Percentiles rank a stretch among this genome's conserved stretches.
These are phyloP conservation scores for Teleopsis dalmanni DNA, from an alignment of 1,140 invertebrate genomes.

Conservation along the genomic window DNA sequence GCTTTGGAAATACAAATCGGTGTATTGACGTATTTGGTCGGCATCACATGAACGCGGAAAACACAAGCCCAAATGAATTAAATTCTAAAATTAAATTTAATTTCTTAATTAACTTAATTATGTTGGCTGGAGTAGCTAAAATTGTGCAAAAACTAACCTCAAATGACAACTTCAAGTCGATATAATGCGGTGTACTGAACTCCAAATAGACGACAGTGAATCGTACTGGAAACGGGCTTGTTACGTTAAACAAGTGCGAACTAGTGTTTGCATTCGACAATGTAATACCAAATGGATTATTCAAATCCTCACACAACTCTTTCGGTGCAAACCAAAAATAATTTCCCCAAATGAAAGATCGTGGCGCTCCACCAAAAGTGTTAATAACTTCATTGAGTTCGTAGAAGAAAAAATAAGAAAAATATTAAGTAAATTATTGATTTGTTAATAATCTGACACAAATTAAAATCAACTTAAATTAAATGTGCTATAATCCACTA, in stretches of 20 bases:
- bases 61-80: conserved; percentile 17
- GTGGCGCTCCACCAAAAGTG: conserved; percentile 12
- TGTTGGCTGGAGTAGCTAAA: background rate
- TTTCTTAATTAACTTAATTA: background rate
- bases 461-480: background rate
- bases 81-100: conserved; percentile 11
- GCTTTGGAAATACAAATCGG: conserved; percentile 18
- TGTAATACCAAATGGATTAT: conserved; percentile 10
- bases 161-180: conserved; percentile 14
- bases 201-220: conserved; percentile 13
- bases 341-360: conserved; percentile 16
- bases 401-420: background rate
- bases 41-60: conserved; percentile 1
- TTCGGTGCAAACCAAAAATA: conserved; percentile 14
- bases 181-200: conserved; percentile 13
- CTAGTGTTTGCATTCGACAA: background rate
- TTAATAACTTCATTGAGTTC: conserved; percentile 10
- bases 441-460: background rate
- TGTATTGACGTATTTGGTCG: conserved; percentile 6
- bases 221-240: conserved; percentile 10
- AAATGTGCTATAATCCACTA: background rate
- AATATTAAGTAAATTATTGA: background rate
- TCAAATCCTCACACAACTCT: conserved; percentile 13
- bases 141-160: conserved; percentile 11
- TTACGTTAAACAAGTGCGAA: conserved; percentile 9